Conservation (phyloP, 2,888 invertebrate genomes). For the Aleiodes leptofemur region DNA sequence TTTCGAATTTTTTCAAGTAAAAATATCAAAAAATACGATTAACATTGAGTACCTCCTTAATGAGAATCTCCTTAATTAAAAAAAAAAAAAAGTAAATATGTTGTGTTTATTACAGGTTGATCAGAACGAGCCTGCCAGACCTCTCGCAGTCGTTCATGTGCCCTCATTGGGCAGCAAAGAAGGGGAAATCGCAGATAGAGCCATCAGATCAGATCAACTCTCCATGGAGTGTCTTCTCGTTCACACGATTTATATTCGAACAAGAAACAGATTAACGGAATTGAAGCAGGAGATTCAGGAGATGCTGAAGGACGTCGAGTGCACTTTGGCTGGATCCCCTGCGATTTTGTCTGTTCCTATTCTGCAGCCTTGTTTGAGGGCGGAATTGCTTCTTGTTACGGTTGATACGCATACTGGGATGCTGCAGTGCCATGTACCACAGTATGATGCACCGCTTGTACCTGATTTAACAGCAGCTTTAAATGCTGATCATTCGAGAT, state of each 20-base stretch:
- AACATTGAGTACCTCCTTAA: no score
- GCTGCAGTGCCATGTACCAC: conserved; percentile 93
- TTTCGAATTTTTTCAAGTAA: no score
- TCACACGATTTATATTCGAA: conserved; percentile 95
- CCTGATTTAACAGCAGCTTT: conserved; percentile 89
- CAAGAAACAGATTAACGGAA: conserved; percentile 88
- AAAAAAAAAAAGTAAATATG: no score
- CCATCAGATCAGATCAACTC: conserved; percentile 92
- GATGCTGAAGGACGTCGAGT: conserved; percentile 84
- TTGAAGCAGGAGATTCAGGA: conserved; percentile 86
- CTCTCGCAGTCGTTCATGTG: conserved; percentile 83
- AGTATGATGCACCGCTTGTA: conserved; percentile 88
- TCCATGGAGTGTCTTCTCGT: conserved; percentile 96
- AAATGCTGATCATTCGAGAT: conserved; percentile 83
- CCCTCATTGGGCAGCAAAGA: conserved; percentile 83
- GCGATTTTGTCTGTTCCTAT: conserved; percentile 94
- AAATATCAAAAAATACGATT: no score
- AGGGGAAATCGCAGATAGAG: conserved; percentile 84
- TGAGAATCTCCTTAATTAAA: no score
- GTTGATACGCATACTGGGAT: conserved; percentile 97
- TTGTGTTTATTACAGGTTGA: no score
- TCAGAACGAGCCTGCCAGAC: conserved; percentile 85
- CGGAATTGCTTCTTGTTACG: conserved; percentile 93
- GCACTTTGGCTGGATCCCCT: conserved; percentile 92
- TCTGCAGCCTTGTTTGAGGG: conserved; percentile 91